A percentile compares a stretch with the other conserved stretches of the same genome.
phyloP scores from a whole-genome alignment of 2,113 vertebrate genomes.

The Oryzias woworae region DNA sequence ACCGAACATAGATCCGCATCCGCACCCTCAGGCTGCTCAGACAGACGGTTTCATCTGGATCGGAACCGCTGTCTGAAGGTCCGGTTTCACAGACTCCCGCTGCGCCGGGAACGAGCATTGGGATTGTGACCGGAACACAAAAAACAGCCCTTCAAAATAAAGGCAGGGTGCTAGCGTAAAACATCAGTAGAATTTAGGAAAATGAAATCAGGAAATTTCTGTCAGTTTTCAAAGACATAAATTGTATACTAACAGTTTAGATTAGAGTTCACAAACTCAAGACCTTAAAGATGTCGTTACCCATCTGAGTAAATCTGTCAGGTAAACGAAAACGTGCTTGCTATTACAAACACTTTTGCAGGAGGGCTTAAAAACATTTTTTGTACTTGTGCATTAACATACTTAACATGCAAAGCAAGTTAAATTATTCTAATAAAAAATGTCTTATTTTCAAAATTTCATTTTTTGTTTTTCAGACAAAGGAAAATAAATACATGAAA shows the following conservation, averaged over 20 bases:
- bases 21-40: conserved; percentile 24
- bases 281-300: too few relatives aligned
- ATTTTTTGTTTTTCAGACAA: not conserved
- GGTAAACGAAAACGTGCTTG: too few relatives aligned
- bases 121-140: not conserved
- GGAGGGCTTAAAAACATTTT: too few relatives aligned
- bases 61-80: conserved; percentile 1
- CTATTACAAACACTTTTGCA: too few relatives aligned
- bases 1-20: conserved; percentile 23
- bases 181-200: not conserved
- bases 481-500: not conserved
- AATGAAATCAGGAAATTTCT: not conserved
- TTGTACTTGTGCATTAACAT: too few relatives aligned
- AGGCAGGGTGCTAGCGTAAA: accelerated
- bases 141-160: conserved; percentile 43
- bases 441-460: not conserved
- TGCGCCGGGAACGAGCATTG: too few relatives aligned
- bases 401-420: too few relatives aligned
- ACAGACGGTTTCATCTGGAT: not conserved
- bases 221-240: too few relatives aligned
- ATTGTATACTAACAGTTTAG: too few relatives aligned
- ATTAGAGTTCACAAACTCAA: too few relatives aligned
- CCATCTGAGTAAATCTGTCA: too few relatives aligned
- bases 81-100: conserved; percentile 31
- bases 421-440: not conserved